Percentiles rank a stretch among this genome's conserved stretches.
These are phyloP conservation scores for Camponotus vicinus DNA, from an alignment of 1,140 invertebrate genomes.

Conservation along the genomic window DNA sequence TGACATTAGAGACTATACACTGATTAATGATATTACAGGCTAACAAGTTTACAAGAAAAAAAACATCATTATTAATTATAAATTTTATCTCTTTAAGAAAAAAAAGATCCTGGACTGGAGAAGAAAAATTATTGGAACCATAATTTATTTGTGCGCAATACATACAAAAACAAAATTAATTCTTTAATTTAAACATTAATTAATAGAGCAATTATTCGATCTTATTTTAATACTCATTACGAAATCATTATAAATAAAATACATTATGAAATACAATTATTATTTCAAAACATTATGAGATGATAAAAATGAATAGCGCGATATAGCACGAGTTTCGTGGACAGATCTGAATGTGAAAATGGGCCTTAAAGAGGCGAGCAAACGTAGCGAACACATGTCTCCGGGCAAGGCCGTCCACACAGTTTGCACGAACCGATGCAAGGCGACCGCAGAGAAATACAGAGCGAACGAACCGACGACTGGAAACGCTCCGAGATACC, in stretches of 20 bases:
- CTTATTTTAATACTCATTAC: background rate
- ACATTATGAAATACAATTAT: conserved; percentile 6
- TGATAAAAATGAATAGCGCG: background rate
- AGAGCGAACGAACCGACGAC: conserved; percentile 29
- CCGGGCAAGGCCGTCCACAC: conserved; percentile 32
- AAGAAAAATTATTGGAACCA: background rate
- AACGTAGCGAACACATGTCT: conserved; percentile 22
- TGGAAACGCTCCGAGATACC: conserved; percentile 47
- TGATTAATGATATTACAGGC: background rate
- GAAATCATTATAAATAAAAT: conserved; percentile 17
- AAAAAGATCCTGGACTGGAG: background rate
- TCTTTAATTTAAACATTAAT: conserved; percentile 13
- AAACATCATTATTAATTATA: background rate
- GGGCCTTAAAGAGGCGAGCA: background rate
- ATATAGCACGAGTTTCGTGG: background rate
- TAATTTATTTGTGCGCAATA: background rate
- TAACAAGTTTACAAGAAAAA: background rate
- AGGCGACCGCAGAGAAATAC: conserved; percentile 20
- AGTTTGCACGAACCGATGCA: conserved; percentile 34
- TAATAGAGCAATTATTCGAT: background rate
- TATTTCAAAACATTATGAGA: conserved; percentile 18
- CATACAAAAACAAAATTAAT: background rate
- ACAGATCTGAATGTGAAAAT: background rate
- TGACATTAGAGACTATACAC: background rate
- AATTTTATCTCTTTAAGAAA: background rate